A percentile compares a stretch with the other conserved stretches of the same genome.
phyloP scores from a whole-genome alignment of 2,888 invertebrate species.

The Tipula helvola region DNA sequence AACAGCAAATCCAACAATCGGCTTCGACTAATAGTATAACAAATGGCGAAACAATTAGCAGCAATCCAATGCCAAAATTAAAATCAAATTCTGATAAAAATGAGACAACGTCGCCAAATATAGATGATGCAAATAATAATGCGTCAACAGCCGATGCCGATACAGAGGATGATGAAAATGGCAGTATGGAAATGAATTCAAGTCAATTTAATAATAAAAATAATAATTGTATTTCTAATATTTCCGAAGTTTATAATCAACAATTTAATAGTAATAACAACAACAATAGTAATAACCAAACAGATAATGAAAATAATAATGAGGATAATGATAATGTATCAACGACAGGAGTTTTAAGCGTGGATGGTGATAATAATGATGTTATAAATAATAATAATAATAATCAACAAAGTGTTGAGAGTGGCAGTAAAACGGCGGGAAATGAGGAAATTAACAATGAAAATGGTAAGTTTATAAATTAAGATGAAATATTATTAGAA shows the following conservation, averaged over 20 bases:
- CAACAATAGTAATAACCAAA: neutral
- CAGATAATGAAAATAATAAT: neutral
- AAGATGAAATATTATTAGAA: no score
- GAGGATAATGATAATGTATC: slow-evolving; percentile 4
- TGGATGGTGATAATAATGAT: slow-evolving; percentile 24
- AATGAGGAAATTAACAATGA: neutral
- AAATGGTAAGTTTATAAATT: neutral
- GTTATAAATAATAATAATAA: slow-evolving; percentile 14
- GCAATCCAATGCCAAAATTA: slow-evolving; percentile 17
- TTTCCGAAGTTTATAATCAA: slow-evolving; percentile 35
- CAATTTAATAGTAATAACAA: slow-evolving; percentile 30
- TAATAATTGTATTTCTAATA: slow-evolving; percentile 24
- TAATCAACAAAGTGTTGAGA: slow-evolving; percentile 12
- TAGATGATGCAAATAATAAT: slow-evolving; percentile 12
- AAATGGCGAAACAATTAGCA: neutral
- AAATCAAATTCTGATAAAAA: slow-evolving; percentile 9
- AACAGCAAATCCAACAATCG: slow-evolving; percentile 18
- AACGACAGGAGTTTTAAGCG: slow-evolving; percentile 8
- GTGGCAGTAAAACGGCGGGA: slow-evolving; percentile 13
- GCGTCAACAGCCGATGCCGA: slow-evolving; percentile 15
- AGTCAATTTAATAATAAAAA: slow-evolving; percentile 11
- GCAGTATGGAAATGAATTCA: slow-evolving; percentile 18
- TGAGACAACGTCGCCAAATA: neutral
- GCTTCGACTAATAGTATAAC: neutral
- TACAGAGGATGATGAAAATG: slow-evolving; percentile 21